Base-by-base conservation (phyloP, 2,888 invertebrate species). In the Mythimna vitellina region DNA sequence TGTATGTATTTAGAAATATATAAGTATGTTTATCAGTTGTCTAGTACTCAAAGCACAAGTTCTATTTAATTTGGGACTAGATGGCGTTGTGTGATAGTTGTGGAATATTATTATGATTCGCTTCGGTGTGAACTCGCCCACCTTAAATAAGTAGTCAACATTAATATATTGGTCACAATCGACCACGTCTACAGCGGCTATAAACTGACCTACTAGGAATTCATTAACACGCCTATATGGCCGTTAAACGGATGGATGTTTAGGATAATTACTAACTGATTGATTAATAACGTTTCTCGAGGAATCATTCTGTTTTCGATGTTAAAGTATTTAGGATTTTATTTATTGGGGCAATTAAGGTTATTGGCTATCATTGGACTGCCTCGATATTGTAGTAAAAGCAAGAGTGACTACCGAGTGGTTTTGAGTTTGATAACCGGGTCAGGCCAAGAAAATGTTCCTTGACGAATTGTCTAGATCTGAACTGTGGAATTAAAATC, bases 81-180 rank as follows among this genome's bases (percentile, higher is more conserved):
- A 32, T 35, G 32, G 6, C 32, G 0, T 35, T 8, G 32, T 35
- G 8, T 35, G 32, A 35, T 8, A 35, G 32, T 35, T 35, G 32
- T 35, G 8, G 32, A 35, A 35, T 35, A 35, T 35, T 35, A 35
- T 35, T 35, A 6, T 35, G 0, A 61, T 69, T 79, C 73, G 38
- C 14, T 42, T 65, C 87, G 87, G 91, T 91, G 88, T 88, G 70
- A 87, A 58, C 5, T 25, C 14, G 58, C 25, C 42, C 62, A 54
- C 38, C 51, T 49, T 80, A 82, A 86, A 89, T 83, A 84, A 86
- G 84, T 86, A 87, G 85, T 84, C 82, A 65, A 68, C 75, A 82
- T 85, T 85, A 86, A 90, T 85, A 88, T 88, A 91, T 89, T 86
- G 87, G 72, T 73, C 68, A 78, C 86, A 84, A 91, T 88, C 80